Base-by-base conservation (phyloP, 1,140 invertebrate species). In the Drosophila ohnishii region DNA sequence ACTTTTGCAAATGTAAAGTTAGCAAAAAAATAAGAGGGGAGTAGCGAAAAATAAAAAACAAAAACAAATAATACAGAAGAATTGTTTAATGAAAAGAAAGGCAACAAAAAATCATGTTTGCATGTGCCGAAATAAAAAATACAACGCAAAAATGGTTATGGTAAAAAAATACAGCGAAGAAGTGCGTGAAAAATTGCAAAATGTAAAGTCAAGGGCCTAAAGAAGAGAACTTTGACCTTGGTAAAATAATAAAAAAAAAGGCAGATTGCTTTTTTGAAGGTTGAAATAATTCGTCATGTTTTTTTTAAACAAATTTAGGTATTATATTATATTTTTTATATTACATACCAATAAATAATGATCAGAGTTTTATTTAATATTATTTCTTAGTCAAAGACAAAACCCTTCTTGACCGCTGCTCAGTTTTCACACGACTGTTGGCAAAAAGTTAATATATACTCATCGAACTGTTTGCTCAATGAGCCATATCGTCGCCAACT, bases 1-100 rank as follows among this genome's bases (percentile, higher is more conserved):
- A 87, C 82, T 87, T 82, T 86, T 48, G 78, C 63, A 51, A 69
- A 80, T 80, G 70, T 80, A 75, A 80, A 62, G 58, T 66, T 70
- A 8, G 77, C 77, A 48, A 62, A 80, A 83, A 66, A 57, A 34
- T 32, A 22, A 28, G 44, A 34, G 42, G 35, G 9, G 67, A 70
- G 66, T 67, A 39, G 64, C 51, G 6, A 59, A 75, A 75, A 53
- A 71, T 11, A 34, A 56, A 25, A 14, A 51, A n/a, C 47, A 59
- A 39, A 70, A 65, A 65, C 51, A 55, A 55, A 55, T 37, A 55
- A 53, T 57, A 64, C 61, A 16, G 28, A 64, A 75, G 62, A 66
- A 56, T 67, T 81, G 64, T 81, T 86, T 75, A 82, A 82, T 78
- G 55, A 82, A 65, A 78, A 63, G 48, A 69, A 78, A 57, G 58